Percentiles rank a stretch among this genome's conserved stretches.
These are phyloP conservation scores for Lethrus apterus DNA, from an alignment of 1,140 invertebrate genomes.

Conservation along the genomic window DNA sequence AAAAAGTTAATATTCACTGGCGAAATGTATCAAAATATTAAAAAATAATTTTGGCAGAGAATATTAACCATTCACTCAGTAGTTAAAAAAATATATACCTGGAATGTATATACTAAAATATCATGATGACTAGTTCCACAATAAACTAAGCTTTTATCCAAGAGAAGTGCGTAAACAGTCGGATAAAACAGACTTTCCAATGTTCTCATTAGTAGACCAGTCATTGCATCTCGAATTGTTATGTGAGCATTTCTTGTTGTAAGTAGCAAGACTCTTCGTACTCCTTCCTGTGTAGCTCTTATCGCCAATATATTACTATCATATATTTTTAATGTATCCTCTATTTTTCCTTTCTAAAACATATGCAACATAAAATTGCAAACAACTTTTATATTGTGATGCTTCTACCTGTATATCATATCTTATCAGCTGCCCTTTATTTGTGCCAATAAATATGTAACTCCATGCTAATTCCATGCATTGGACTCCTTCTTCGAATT, in stretches of 20 bases:
- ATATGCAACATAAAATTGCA: constrained; percentile 7
- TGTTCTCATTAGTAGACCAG: constrained; percentile 43
- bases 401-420: constrained; percentile 43
- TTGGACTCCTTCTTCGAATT: constrained; percentile 41
- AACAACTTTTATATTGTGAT: constrained; percentile 10
- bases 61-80: too few relatives aligned
- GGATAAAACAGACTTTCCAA: constrained; percentile 21
- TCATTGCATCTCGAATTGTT: constrained; percentile 46
- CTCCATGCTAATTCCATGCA: constrained; percentile 49
- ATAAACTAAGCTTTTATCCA: constrained; percentile 31
- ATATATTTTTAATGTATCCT: constrained; percentile 42
- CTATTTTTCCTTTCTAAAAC: constrained; percentile 41
- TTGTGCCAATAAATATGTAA: constrained; percentile 46
- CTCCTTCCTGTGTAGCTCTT: constrained; percentile 48
- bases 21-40: neutral
- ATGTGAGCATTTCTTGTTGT: constrained; percentile 48
- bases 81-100: constrained; percentile 30
- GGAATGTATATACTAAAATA: constrained; percentile 33
- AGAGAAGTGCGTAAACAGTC: constrained; percentile 33
- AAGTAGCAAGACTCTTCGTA: constrained; percentile 46
- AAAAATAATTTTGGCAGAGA: neutral
- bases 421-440: constrained; percentile 44
- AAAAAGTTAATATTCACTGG: too few relatives aligned
- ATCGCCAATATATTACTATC: constrained; percentile 45
- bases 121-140: constrained; percentile 35